These are phyloP conservation scores for Capitulum mitella DNA, from an alignment of 2,888 invertebrate genomes.

Conservation along the genomic window DNA sequence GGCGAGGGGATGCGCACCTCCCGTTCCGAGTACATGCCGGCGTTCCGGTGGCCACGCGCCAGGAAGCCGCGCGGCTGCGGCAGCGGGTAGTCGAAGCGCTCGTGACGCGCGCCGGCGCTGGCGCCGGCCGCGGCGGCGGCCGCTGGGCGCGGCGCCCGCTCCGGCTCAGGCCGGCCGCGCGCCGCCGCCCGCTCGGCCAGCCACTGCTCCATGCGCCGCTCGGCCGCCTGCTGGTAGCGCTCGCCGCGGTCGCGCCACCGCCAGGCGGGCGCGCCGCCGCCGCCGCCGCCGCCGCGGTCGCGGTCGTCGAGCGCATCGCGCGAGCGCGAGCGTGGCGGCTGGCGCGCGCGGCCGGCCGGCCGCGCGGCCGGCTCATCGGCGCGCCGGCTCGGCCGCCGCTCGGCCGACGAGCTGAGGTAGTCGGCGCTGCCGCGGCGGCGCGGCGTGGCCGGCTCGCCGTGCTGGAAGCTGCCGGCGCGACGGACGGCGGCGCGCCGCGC, in stretches of 20 bases:
- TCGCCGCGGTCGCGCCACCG: neutral
- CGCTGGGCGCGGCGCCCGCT: neutral
- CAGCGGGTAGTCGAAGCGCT: neutral
- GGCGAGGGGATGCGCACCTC: neutral
- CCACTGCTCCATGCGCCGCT: conserved; percentile 5
- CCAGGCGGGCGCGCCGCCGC: too few species aligned
- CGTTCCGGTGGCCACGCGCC: neutral
- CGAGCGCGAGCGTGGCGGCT: neutral
- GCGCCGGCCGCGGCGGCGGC: neutral
- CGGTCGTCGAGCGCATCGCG: conserved; percentile 4
- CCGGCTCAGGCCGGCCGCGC: neutral
- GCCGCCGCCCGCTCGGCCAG: neutral
- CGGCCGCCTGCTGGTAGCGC: conserved; percentile 13
- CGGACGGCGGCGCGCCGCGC: neutral
- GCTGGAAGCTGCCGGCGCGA: conserved; percentile 15
- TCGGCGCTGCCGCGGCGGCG: neutral
- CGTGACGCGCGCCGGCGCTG: neutral
- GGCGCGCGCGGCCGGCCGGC: neutral
- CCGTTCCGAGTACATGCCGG: neutral
- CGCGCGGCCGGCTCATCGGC: neutral
- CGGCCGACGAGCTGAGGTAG: neutral
- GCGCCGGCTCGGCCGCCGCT: neutral
- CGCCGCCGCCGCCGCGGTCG: too few species aligned
- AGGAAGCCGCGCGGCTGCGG: conserved; percentile 12
- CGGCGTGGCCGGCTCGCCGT: neutral